Base-by-base conservation (phyloP, 64 coral and sea anemone genomes). In the Stichodactyla helianthus region DNA sequence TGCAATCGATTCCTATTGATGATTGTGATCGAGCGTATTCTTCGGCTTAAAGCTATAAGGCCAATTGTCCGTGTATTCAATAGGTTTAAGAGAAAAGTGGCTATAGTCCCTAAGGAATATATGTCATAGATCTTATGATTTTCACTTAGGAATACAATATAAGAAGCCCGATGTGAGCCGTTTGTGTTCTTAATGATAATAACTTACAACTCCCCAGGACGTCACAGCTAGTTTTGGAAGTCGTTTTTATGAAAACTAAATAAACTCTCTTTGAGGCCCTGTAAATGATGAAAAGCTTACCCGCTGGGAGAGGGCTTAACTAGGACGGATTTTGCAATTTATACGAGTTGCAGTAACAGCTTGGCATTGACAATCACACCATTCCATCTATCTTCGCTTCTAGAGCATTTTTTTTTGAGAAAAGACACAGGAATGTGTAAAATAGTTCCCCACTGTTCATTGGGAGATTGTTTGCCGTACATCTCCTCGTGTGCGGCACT, bases 81-180 rank as follows among this genome's bases (percentile, higher is more conserved):
- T 74, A 31, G 68, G 25, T 74, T 13, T 74, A 27, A 11, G 12
- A 31, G 22, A 13, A 74, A 23, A 81, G 19, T 81, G 78, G 20
- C 51, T 81, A 52, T 54, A 53, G 20, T 81, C 78, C 78, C 78
- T 81, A 81, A 19, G 78, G 78, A 81, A 54, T 81, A 81, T 50
- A 50, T 65, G 62, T 74, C 68, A 74, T 74, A 12, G 68, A 74
- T 74, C 68, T 81, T 52, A 52, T 81, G 50, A 81, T 81, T 54
- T 81, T 15, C 28, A 50, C 77, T 79, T 79, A 51, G 77, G 51
- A 79, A 79, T 79, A 15, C 51, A 79, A 4, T 18, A 20, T n/a
- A 11, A 81, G 7, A 81, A 81, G 14, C 15, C 50, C 50, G 6
- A 51, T 81, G 50, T 6, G 78, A 81, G 25, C 27, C 68, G 68